A percentile compares a stretch with the other conserved stretches of the same genome.
phyloP scores from a whole-genome alignment of 2,113 vertebrate species.

The Murina feae region DNA sequence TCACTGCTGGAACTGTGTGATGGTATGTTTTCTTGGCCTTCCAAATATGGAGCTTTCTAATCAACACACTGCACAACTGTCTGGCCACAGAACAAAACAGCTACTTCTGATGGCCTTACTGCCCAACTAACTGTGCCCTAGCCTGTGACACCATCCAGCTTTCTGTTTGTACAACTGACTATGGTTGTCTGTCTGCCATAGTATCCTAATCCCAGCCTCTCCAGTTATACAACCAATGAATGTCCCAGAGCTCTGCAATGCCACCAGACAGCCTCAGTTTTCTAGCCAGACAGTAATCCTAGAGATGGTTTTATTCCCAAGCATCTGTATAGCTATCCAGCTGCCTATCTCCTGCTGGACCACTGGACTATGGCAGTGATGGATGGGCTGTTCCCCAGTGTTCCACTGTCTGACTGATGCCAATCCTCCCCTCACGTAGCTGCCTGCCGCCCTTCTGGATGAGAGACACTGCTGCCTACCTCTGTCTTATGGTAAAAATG shows the following conservation, averaged over 20 bases:
- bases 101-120: neutral
- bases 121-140: neutral
- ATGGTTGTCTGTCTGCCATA: neutral
- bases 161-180: neutral
- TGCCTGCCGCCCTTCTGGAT: neutral
- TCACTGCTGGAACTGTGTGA: neutral
- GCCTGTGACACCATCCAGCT: neutral
- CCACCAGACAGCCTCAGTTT: neutral
- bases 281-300: neutral
- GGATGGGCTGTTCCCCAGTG: neutral
- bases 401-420: neutral
- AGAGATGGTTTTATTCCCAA: neutral
- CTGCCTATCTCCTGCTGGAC: neutral
- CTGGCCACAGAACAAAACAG: neutral
- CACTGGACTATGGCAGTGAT: neutral
- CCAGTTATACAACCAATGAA: accelerated
- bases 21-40: neutral
- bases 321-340: neutral
- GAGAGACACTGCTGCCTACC: neutral
- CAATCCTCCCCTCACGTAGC: neutral
- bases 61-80: too few species aligned
- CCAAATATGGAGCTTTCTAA: too few species aligned
- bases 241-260: neutral
- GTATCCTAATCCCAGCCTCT: neutral
- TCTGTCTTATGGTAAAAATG: neutral